Evolutionary conservation across 2,113 vertebrate genomes (phyloP).

Genomic region (Amblyopsis rosae): DNA sequence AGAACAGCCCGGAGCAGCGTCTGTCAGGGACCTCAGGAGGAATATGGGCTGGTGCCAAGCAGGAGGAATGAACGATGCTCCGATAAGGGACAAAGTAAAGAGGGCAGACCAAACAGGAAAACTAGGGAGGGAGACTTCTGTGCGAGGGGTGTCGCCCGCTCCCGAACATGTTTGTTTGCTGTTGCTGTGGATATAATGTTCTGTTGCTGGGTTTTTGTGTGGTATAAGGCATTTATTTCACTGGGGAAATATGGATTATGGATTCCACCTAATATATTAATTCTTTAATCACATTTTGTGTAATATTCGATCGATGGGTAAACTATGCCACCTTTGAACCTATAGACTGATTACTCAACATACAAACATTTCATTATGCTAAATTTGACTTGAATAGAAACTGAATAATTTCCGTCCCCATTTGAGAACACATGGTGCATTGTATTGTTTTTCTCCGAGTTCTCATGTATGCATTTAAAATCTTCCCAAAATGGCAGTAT

Average conservation of each 20-base stretch:
- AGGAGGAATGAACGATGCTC: conserved; percentile 77
- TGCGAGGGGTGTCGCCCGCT: conserved; percentile 61
- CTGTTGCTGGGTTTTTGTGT: background rate
- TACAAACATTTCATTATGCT: conserved; percentile 45
- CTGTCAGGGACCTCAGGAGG: conserved; percentile 50
- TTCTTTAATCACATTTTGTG: no score
- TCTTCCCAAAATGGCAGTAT: conserved; percentile 76
- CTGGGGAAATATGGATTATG: background rate
- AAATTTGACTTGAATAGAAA: conserved; percentile 42
- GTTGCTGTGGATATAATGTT: conserved; percentile 45
- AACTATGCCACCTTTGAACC: no score
- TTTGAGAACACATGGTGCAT: conserved; percentile 65
- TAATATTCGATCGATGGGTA: no score
- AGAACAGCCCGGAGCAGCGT: conserved; percentile 66
- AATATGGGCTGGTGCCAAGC: conserved; percentile 64
- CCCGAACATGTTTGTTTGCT: conserved; percentile 37
- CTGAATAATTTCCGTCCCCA: conserved; percentile 54
- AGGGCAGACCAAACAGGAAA: conserved; percentile 82
- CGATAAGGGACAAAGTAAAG: conserved; percentile 77
- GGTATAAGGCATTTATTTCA: background rate
- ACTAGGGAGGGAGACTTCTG: conserved; percentile 60
- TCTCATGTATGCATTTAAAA: conserved; percentile 80
- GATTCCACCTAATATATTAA: background rate
- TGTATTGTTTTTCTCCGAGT: conserved; percentile 57
- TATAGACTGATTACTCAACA: no score